phyloP scores from a whole-genome alignment of 2,113 vertebrate genomes.

The Phaethornis superciliosus region DNA sequence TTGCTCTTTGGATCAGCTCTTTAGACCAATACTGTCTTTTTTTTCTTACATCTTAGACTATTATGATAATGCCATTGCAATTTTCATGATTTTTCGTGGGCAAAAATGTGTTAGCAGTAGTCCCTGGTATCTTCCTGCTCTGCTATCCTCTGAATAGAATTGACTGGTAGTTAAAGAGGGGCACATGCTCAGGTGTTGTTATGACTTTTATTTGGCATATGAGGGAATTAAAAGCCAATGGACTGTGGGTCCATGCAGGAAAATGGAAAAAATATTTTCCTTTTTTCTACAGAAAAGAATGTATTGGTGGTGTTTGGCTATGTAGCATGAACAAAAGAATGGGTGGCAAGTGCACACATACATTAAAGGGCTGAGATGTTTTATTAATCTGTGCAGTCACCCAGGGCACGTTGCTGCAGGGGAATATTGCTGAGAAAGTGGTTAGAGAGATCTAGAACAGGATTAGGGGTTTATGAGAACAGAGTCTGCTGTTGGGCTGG shows the following conservation, averaged over 20 bases:
- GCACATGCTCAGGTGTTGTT: background rate
- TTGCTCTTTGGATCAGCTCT: too few relatives aligned
- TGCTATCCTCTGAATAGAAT: background rate
- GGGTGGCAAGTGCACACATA: fast-evolving
- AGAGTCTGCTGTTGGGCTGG: background rate
- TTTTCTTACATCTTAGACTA: too few relatives aligned
- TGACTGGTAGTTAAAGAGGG: background rate
- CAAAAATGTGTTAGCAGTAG: background rate
- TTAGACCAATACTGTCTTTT: too few relatives aligned
- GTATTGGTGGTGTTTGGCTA: background rate
- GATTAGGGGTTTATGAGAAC: background rate
- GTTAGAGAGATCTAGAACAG: background rate
- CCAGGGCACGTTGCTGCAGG: background rate
- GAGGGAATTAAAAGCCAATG: background rate
- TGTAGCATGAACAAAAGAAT: background rate
- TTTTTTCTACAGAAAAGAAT: background rate
- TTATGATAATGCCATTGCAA: too few relatives aligned
- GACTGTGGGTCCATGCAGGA: background rate
- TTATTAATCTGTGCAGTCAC: background rate
- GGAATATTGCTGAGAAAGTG: background rate
- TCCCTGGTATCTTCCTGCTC: background rate
- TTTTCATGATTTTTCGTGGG: too few relatives aligned
- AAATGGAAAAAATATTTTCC: background rate
- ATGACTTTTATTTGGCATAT: background rate
- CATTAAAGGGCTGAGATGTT: background rate